These are phyloP conservation scores for Cyrtonyx montezumae DNA, from an alignment of 2,113 vertebrate genomes.

Conservation along the genomic window DNA sequence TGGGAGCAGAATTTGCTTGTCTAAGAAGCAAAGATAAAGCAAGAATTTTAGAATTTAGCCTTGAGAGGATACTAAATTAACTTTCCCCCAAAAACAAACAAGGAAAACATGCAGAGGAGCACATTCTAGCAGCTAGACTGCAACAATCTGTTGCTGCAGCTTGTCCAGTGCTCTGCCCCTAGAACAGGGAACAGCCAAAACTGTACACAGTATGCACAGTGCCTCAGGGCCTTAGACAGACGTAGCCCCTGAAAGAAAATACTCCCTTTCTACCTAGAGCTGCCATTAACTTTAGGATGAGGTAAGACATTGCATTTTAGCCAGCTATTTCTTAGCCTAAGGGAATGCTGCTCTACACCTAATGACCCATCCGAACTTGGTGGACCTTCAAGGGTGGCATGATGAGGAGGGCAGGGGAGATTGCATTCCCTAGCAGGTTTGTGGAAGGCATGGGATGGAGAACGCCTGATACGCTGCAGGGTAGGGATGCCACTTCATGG, in stretches of 20 bases:
- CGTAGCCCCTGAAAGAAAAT: neutral
- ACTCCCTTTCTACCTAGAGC: neutral
- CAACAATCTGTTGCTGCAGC: neutral
- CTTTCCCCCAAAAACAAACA: neutral
- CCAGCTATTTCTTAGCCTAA: neutral
- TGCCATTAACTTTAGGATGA: too few species aligned
- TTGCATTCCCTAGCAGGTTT: neutral
- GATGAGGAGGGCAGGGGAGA: neutral
- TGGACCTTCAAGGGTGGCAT: neutral
- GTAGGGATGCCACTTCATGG: neutral
- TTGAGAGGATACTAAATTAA: neutral
- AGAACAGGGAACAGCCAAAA: neutral
- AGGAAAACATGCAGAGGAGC: neutral
- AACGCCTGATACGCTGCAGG: neutral
- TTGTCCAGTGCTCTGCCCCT: neutral
- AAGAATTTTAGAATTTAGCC: neutral
- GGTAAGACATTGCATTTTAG: too few species aligned
- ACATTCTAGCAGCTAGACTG: neutral
- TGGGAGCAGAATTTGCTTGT: neutral
- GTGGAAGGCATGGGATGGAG: neutral
- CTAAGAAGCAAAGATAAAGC: neutral
- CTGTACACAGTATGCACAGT: neutral
- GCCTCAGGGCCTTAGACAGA: neutral
- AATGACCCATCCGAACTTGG: neutral
- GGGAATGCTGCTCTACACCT: neutral